phyloP scores from a whole-genome alignment of 2,113 vertebrate species.

The Micronycteris hirsuta region DNA sequence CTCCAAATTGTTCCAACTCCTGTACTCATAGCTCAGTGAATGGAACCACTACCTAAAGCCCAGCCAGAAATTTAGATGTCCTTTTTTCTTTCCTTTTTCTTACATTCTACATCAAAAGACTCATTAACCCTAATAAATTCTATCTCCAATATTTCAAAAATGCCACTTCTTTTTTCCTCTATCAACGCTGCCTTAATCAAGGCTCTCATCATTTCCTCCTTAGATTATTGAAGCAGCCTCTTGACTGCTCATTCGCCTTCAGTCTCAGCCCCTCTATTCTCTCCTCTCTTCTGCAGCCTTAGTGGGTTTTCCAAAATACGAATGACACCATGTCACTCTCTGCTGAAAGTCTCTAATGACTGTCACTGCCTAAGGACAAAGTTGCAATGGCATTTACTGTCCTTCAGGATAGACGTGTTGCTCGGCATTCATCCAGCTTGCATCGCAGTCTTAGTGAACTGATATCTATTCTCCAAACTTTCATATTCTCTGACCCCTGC shows the following conservation, averaged over 20 bases:
- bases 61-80: background rate
- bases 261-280: background rate
- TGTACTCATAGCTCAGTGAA: background rate
- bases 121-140: background rate
- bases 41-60: background rate
- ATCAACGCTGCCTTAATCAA: background rate
- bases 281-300: background rate
- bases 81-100: background rate
- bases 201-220: background rate
- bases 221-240: background rate
- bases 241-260: background rate
- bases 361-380: background rate
- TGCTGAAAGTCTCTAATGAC: background rate
- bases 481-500: background rate
- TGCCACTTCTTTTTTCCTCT: background rate
- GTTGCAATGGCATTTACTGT: background rate
- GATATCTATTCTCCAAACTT: background rate
- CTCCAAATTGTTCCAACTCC: background rate
- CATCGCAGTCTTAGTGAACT: background rate
- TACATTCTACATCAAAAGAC: background rate
- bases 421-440: background rate
- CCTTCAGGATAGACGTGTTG: background rate
- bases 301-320: background rate
- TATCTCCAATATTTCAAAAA: background rate
- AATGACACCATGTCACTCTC: background rate